Conservation (phyloP, 2,797 vertebrate species). For the Urocyon cinereoargenteus region DNA sequence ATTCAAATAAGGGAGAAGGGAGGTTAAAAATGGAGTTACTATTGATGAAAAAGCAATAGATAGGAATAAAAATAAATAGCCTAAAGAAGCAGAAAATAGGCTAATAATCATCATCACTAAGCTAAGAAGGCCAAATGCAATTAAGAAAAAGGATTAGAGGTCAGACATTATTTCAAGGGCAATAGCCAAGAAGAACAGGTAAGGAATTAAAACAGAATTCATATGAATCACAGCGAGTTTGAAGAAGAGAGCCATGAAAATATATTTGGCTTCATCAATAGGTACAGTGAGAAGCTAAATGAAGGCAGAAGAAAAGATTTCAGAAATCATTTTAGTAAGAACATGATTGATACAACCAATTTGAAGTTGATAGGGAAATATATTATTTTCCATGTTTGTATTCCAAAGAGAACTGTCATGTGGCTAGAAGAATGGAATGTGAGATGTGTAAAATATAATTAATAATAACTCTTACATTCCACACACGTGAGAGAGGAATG, state of each 20-base stretch:
- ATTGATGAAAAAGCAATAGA: neutral
- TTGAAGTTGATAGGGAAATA: constrained; percentile 51
- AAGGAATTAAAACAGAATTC: constrained; percentile 15
- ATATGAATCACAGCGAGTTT: neutral
- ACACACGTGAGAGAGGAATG: neutral
- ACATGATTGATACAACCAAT: constrained; percentile 67
- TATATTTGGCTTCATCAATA: neutral
- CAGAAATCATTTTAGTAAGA: constrained; percentile 60
- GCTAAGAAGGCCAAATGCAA: neutral
- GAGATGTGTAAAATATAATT: constrained; percentile 23
- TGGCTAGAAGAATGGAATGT: constrained; percentile 26
- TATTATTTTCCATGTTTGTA: constrained; percentile 63
- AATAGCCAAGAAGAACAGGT: neutral
- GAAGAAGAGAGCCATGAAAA: neutral
- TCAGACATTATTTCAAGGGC: neutral
- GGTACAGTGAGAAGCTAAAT: constrained; percentile 44
- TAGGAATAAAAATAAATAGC: neutral
- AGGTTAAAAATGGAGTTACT: neutral
- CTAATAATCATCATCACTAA: neutral
- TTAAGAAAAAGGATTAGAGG: neutral
- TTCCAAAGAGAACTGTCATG: neutral
- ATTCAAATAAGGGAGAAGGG: neutral
- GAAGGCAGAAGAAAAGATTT: constrained; percentile 60
- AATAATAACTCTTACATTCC: constrained; percentile 26
- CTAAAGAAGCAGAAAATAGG: neutral